Evolutionary conservation across 2,888 invertebrate genomes (phyloP).

Genomic region (Seira musarum): DNA sequence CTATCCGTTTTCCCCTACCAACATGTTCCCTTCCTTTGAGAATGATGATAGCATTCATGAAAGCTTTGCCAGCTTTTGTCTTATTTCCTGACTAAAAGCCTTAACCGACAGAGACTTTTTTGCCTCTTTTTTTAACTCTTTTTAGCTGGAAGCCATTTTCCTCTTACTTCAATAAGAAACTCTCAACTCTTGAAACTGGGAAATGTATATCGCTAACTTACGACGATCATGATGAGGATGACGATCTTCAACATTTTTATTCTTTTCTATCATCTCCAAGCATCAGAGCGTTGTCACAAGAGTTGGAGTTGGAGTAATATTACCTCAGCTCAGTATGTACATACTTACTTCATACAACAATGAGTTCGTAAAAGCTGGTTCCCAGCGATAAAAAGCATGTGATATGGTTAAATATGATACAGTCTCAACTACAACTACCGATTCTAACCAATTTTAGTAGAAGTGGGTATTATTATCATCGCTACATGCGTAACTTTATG

Average conservation of each 20-base stretch:
- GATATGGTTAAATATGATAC: constrained; percentile 42
- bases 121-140: background rate
- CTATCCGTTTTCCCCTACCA: background rate
- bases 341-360: too few relatives aligned
- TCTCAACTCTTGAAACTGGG: background rate
- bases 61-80: background rate
- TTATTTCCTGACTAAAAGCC: background rate
- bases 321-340: constrained; percentile 30
- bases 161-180: background rate
- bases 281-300: constrained; percentile 34
- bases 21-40: background rate
- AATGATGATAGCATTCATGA: background rate
- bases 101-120: background rate
- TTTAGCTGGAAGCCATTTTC: background rate
- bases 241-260: constrained; percentile 2
- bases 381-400: constrained; percentile 9
- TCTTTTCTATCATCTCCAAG: constrained; percentile 32
- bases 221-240: background rate
- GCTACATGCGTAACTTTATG: background rate
- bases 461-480: background rate
- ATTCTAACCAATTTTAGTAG: constrained; percentile 28
- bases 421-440: too few relatives aligned
- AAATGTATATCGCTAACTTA: background rate
- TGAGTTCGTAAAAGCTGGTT: background rate
- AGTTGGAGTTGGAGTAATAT: constrained; percentile 1